phyloP scores from a whole-genome alignment of 2,797 vertebrate genomes.

The Adelosebastes latens region DNA sequence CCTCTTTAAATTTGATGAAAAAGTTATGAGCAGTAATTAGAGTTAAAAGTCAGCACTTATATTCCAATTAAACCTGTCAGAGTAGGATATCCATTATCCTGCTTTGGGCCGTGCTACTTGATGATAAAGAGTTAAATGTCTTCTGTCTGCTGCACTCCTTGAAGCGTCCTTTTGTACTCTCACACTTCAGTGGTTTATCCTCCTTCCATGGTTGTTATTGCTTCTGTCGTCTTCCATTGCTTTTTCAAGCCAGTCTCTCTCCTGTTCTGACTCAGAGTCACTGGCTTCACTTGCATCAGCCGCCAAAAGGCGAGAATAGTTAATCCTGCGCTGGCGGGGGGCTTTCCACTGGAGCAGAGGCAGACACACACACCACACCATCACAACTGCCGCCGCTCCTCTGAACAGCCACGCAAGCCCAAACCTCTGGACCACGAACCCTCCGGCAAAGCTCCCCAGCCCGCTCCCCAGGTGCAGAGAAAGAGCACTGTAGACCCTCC shows the following conservation, averaged over 20 bases:
- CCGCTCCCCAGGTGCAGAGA: slow-evolving; percentile 76
- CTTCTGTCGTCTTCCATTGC: slow-evolving; percentile 85
- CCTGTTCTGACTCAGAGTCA: slow-evolving; percentile 87
- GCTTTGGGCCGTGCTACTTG: not conserved
- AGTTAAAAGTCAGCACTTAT: not conserved
- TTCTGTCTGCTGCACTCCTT: not conserved
- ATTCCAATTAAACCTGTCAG: slow-evolving; percentile 22
- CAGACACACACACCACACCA: slow-evolving; percentile 83
- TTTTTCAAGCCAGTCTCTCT: slow-evolving; percentile 91
- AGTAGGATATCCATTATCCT: not conserved
- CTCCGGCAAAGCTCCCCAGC: slow-evolving; percentile 85
- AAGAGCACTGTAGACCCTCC: slow-evolving; percentile 74
- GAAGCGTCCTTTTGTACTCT: not conserved
- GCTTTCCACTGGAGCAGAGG: slow-evolving; percentile 82
- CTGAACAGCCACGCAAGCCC: slow-evolving; percentile 81
- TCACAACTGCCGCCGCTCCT: slow-evolving; percentile 67
- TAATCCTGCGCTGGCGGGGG: slow-evolving; percentile 86
- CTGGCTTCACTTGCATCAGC: slow-evolving; percentile 86
- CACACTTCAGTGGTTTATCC: not conserved
- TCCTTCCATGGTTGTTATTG: slow-evolving; percentile 58
- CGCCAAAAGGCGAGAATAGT: slow-evolving; percentile 89
- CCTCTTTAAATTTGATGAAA: not conserved
- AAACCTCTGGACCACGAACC: slow-evolving; percentile 79
- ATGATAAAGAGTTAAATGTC: slow-evolving; percentile 29
- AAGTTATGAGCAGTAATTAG: slow-evolving; percentile 1